Conservation (phyloP, 2,888 invertebrate genomes). For the Crossocerus cetratus region DNA sequence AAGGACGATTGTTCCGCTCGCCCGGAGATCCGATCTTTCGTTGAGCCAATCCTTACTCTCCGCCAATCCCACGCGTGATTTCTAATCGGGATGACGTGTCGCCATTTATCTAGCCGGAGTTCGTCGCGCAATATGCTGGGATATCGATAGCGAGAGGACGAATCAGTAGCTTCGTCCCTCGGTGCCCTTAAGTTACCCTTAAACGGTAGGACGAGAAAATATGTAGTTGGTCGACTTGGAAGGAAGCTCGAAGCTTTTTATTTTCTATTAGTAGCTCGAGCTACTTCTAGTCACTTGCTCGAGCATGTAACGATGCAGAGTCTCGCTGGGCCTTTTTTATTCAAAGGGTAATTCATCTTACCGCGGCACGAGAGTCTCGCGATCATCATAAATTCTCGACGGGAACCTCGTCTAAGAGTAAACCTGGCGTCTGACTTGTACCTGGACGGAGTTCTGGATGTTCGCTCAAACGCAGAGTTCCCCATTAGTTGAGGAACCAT, state of each 20-base stretch:
- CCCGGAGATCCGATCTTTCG: slow-evolving; percentile 55
- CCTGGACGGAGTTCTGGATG: slow-evolving; percentile 29
- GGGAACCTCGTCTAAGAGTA: neutral
- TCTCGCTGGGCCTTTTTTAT: neutral
- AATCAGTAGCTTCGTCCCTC: neutral
- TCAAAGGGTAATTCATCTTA: slow-evolving; percentile 28
- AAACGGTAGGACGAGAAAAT: neutral
- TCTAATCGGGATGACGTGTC: slow-evolving; percentile 54
- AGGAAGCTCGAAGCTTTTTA: too few species aligned
- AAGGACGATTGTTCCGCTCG: slow-evolving; percentile 49
- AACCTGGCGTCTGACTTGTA: slow-evolving; percentile 24
- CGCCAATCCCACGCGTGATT: slow-evolving; percentile 57
- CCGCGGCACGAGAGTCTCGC: slow-evolving; percentile 8
- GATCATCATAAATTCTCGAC: slow-evolving; percentile 37
- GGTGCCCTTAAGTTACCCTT: neutral
- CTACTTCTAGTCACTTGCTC: too few species aligned
- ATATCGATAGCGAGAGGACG: slow-evolving; percentile 9
- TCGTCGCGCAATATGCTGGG: slow-evolving; percentile 44
- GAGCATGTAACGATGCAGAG: too few species aligned
- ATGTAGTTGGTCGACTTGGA: too few species aligned
- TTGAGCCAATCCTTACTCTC: slow-evolving; percentile 60
- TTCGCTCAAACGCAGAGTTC: slow-evolving; percentile 45
- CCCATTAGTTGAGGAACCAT: slow-evolving; percentile 59
- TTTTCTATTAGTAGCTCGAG: too few species aligned
- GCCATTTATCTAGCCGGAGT: slow-evolving; percentile 52